A percentile compares a stretch with the other conserved stretches of the same genome.
Evolutionary conservation across 2,888 invertebrate genomes (phyloP).

Genomic region (Keiferia lycopersicella): DNA sequence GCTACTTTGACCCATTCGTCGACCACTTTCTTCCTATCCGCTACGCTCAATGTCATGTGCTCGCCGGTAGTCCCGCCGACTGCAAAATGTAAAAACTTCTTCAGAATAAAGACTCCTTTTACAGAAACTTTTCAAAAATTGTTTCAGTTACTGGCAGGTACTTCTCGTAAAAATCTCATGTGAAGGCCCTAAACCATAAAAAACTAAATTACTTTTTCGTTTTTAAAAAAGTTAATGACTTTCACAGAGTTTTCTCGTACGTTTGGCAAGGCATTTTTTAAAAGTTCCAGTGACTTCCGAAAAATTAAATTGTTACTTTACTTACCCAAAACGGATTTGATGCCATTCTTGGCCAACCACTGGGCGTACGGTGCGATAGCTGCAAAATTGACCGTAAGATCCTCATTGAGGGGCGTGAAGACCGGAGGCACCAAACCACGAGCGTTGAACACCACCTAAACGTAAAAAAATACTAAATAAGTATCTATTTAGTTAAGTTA

Average conservation of each 20-base stretch:
- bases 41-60: slow-evolving; percentile 85
- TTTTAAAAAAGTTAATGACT: neutral
- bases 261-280: neutral
- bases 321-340: slow-evolving; percentile 86
- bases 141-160: neutral
- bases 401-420: slow-evolving; percentile 84
- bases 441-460: slow-evolving; percentile 76
- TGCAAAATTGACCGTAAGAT: slow-evolving; percentile 76
- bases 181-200: neutral
- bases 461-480: slow-evolving; percentile 26
- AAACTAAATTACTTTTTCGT: neutral
- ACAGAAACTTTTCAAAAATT: neutral
- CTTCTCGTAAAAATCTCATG: neutral
- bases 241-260: neutral
- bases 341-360: slow-evolving; percentile 81
- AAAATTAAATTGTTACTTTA: slow-evolving; percentile 18
- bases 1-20: slow-evolving; percentile 86
- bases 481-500: neutral
- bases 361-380: slow-evolving; percentile 84
- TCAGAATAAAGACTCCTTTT: neutral
- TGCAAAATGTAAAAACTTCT: slow-evolving; percentile 48
- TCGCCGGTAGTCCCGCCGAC: slow-evolving; percentile 93
- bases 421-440: slow-evolving; percentile 86
- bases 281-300: neutral
- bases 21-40: slow-evolving; percentile 85